Conservation (phyloP, 2,797 vertebrate species). For the Clarias laeviceps region DNA sequence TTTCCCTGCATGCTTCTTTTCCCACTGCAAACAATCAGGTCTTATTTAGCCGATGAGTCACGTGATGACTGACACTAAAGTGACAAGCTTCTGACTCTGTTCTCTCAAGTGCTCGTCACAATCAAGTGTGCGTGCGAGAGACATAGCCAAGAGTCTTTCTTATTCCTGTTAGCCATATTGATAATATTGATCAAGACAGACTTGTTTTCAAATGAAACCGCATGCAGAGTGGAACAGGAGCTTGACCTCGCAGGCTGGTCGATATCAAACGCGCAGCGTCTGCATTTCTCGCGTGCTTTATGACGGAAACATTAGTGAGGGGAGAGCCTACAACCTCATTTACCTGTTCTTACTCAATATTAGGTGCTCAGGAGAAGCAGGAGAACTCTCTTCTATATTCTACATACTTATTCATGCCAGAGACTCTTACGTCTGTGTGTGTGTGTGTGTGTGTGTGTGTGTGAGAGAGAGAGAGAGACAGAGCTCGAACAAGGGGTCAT, state of each 20-base stretch:
- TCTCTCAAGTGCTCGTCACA: conserved; percentile 1
- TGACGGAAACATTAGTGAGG: conserved; percentile 28
- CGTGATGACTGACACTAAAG: not conserved
- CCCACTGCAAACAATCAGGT: conserved; percentile 26
- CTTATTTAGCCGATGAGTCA: not conserved
- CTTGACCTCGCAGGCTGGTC: conserved; percentile 15
- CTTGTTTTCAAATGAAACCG: conserved; percentile 31
- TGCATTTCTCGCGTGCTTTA: conserved; percentile 32
- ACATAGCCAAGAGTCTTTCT: conserved; percentile 13
- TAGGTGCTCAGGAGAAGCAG: conserved; percentile 20
- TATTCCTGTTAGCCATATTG: conserved; percentile 35
- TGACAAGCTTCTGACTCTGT: not conserved
- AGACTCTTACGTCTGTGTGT: not conserved
- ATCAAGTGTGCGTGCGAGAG: not conserved
- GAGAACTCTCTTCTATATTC: conserved; percentile 27
- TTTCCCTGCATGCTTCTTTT: not conserved
- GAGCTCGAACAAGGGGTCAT: not conserved
- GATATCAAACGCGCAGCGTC: conserved; percentile 24
- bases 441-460: conserved; percentile 10
- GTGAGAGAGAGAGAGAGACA: not conserved
- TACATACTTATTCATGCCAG: conserved; percentile 32
- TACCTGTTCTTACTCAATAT: conserved; percentile 34
- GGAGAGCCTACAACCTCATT: conserved; percentile 23
- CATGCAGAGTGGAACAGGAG: not conserved
- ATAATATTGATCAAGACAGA: conserved; percentile 27